Evolutionary conservation across 2,888 invertebrate genomes (phyloP).

Genomic region (Noctua janthina): DNA sequence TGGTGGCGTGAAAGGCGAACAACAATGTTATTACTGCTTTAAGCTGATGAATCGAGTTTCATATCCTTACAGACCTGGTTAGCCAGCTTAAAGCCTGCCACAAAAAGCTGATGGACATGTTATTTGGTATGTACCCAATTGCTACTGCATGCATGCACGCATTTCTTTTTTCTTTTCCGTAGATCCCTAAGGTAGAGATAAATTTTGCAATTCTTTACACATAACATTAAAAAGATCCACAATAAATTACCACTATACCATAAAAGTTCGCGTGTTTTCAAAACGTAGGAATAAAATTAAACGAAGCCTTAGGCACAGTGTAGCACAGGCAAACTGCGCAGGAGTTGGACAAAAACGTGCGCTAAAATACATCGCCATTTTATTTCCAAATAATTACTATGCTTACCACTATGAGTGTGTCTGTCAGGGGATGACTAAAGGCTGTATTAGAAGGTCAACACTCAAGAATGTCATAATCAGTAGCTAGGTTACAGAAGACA

Average conservation of each 20-base stretch:
- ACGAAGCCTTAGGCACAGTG: constrained; percentile 43
- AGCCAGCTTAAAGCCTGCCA: background rate
- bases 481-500: background rate
- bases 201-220: background rate
- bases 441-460: constrained; percentile 24
- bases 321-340: constrained; percentile 48
- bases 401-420: constrained; percentile 31
- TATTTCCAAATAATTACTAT: constrained; percentile 54
- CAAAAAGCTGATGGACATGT: background rate
- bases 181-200: background rate
- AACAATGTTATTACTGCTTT: background rate
- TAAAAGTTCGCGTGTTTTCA: constrained; percentile 55
- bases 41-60: background rate
- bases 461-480: constrained; percentile 20
- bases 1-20: background rate
- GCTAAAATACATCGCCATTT: constrained; percentile 43
- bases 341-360: constrained; percentile 49
- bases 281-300: constrained; percentile 50
- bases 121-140: background rate
- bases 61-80: background rate
- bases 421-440: constrained; percentile 27
- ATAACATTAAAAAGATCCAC: constrained; percentile 1
- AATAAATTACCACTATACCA: constrained; percentile 23
- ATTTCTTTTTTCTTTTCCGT: background rate
- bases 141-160: background rate